Evolutionary conservation across 2,797 vertebrate genomes (phyloP).

Genomic region (Coregonus sp.): DNA sequence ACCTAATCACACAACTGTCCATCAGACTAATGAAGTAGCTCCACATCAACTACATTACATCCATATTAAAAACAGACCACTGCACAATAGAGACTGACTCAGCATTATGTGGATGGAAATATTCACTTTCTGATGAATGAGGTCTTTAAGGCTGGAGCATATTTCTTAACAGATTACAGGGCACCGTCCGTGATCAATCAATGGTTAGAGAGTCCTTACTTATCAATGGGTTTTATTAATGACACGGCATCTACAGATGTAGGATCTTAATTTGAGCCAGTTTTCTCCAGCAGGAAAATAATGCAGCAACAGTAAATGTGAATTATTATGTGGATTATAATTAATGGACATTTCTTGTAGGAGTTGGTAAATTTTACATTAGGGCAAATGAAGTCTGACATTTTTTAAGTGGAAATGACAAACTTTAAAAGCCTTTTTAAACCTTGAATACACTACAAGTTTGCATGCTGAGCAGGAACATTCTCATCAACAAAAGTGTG

Average conservation of each 20-base stretch:
- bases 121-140: constrained; percentile 37
- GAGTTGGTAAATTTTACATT: too few species aligned
- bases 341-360: too few species aligned
- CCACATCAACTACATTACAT: not conserved
- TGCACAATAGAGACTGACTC: not conserved
- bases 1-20: not conserved
- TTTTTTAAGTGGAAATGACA: too few species aligned
- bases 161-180: not conserved
- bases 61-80: not conserved
- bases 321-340: too few species aligned
- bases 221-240: constrained; percentile 29
- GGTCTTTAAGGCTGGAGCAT: constrained; percentile 28
- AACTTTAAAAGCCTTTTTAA: too few species aligned
- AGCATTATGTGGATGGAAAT: constrained; percentile 14
- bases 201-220: not conserved
- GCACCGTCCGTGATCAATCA: not conserved
- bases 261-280: too few species aligned
- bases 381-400: too few species aligned
- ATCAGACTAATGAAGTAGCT: not conserved
- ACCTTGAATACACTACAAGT: too few species aligned
- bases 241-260: not conserved
- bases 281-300: too few species aligned
- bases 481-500: too few species aligned
- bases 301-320: too few species aligned
- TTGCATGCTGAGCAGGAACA: too few species aligned